A percentile compares a stretch with the other conserved stretches of the same genome.
Conservation (phyloP, 2,888 invertebrate species). For the Clanis bilineata region DNA sequence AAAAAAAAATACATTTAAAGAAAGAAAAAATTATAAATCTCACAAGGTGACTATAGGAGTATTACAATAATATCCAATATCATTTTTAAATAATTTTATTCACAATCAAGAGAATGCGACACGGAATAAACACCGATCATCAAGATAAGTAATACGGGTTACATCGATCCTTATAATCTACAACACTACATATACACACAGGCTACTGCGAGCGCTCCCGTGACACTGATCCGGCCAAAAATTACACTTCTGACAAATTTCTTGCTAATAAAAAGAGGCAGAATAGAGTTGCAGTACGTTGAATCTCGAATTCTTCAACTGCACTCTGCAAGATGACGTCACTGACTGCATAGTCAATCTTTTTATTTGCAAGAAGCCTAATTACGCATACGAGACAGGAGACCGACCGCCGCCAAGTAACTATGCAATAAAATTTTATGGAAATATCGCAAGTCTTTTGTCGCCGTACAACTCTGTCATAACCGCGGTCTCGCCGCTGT, state of each 20-base stretch:
- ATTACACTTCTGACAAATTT: neutral
- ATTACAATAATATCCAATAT: neutral
- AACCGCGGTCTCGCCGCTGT: too few species aligned
- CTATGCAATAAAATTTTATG: too few species aligned
- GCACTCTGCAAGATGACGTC: neutral
- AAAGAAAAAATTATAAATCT: neutral
- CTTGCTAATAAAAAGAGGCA: neutral
- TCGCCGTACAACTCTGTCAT: too few species aligned
- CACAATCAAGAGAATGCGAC: conserved; percentile 48
- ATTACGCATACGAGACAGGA: too few species aligned
- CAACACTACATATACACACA: conserved; percentile 34
- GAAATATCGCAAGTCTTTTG: too few species aligned
- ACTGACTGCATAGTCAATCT: neutral
- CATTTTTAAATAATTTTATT: conserved; percentile 29
- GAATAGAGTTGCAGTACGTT: too few species aligned
- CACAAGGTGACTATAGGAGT: too few species aligned
- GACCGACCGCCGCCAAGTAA: too few species aligned
- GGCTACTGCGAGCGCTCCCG: conserved; percentile 4
- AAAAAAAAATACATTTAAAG: neutral
- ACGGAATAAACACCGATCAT: conserved; percentile 48
- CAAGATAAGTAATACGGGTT: conserved; percentile 32
- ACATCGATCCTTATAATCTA: conserved; percentile 25
- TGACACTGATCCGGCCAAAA: neutral
- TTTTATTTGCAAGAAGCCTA: neutral
- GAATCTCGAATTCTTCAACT: too few species aligned